Conservation (phyloP, 1,140 invertebrate species). For the Drosophila sproati region DNA sequence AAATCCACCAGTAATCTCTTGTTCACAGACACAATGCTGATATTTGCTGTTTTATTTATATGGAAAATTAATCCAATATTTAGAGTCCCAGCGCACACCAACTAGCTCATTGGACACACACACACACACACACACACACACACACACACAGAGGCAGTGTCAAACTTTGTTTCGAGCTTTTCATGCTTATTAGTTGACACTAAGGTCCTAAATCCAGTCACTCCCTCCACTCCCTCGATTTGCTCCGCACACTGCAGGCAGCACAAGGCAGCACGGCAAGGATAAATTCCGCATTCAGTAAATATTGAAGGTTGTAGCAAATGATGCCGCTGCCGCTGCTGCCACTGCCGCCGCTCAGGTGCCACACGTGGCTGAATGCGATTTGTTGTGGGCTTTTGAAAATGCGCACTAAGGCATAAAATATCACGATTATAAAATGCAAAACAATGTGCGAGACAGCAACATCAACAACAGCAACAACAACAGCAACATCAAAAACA, state of each 20-base stretch:
- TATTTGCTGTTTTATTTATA: not conserved
- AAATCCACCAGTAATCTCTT: not conserved
- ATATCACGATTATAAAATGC: slow-evolving; percentile 56
- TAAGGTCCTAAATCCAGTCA: slow-evolving; percentile 35
- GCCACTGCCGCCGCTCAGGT: slow-evolving; percentile 26
- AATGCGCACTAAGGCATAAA: slow-evolving; percentile 55
- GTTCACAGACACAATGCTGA: not conserved
- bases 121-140: not conserved
- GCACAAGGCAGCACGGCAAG: slow-evolving; percentile 3
- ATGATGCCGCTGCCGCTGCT: not conserved
- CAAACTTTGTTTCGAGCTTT: slow-evolving; percentile 16
- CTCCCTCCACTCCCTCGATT: not conserved
- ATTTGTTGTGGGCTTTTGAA: slow-evolving; percentile 20
- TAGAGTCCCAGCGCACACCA: slow-evolving; percentile 11
- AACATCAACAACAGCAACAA: not conserved
- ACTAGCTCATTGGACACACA: slow-evolving; percentile 39
- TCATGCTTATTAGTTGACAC: slow-evolving; percentile 42
- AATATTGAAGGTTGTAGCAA: slow-evolving; percentile 36
- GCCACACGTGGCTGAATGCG: slow-evolving; percentile 32
- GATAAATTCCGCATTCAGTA: slow-evolving; percentile 41
- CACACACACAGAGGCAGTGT: not conserved
- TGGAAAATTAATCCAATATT: not conserved
- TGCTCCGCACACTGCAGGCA: slow-evolving; percentile 13
- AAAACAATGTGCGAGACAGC: slow-evolving; percentile 30
- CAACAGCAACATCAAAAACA: too few species aligned